These are phyloP conservation scores for Aldabrachelys gigantea DNA, from an alignment of 2,113 vertebrate genomes.

Conservation along the genomic window DNA sequence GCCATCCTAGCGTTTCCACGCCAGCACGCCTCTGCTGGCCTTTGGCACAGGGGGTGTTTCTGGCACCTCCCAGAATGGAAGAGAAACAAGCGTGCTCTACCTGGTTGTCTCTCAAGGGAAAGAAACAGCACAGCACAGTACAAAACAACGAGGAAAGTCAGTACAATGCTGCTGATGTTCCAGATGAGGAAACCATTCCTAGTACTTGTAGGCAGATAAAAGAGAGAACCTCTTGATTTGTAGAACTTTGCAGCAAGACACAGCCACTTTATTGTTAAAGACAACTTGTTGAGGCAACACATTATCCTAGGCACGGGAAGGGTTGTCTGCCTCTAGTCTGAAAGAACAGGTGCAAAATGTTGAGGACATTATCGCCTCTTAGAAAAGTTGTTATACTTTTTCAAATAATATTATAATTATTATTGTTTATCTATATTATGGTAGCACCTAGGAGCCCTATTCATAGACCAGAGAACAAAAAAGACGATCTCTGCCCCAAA, in stretches of 20 bases:
- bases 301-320: not conserved
- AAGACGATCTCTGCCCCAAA: not conserved
- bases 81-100: not conserved
- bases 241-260: not conserved
- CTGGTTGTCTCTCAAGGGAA: not conserved
- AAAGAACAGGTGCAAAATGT: not conserved
- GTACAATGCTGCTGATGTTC: not conserved
- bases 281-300: not conserved
- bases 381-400: not conserved
- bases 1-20: not conserved
- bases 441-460: not conserved
- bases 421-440: not conserved
- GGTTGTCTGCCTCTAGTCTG: fast-evolving
- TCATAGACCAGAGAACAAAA: not conserved
- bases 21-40: not conserved
- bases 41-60: not conserved
- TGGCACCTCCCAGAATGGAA: not conserved
- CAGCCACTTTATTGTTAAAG: not conserved
- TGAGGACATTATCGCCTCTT: not conserved
- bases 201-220: not conserved
- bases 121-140: not conserved
- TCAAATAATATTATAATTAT: not conserved
- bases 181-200: not conserved
- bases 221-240: not conserved
- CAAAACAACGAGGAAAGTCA: not conserved